Evolutionary conservation across 2,113 vertebrate genomes (phyloP), one percentile per base, ranked within the genome.

Genomic region (Rhea pennata): DNA sequence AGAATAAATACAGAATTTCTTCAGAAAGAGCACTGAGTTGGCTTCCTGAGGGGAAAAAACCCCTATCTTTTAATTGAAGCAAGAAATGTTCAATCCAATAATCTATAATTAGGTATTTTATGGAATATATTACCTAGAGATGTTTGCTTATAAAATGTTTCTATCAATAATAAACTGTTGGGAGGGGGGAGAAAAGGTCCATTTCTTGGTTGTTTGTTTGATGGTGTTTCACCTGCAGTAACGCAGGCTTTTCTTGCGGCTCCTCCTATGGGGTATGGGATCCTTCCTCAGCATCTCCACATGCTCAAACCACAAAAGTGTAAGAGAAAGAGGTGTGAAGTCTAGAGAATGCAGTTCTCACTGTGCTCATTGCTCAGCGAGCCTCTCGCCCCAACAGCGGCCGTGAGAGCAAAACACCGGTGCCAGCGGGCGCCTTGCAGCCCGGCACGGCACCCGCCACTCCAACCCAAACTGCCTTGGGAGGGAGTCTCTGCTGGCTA

Each of bases 31-130:
- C 96, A 95, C 42, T 62, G 82, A 95, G 84, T 79, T 40, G 46
- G 39, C 72, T 92, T 96, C 96, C 95, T 95, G 81, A 96, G 94
- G 95, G 93, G 81, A 76, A 95, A 33, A 95, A 92, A 78, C 8
- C 59, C 59, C 36, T 71, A 86, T 88, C 92, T 88, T 76, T 96
- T 96, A 96, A 95, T 96, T 95, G 95, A 96, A 96, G 92, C 87
- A 92, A 97, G 96, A 96, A 93, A 96, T 93, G 92, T 92, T 85
- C 96, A 97, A 96, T 97, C 95, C 96, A 96, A 96, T 96, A 96
- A 96, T 96, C 96, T 91, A 96, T 95, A 96, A 97, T 97, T 96
- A 97, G 92, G 85, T 96, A 92, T 95, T 96, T 97, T 95, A 97
- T 96, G 95, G 92, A 94, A 93, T 92, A 90, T 92, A 87, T 67